phyloP scores from a whole-genome alignment of 2,113 vertebrate species.

The Seriola rivoliana region DNA sequence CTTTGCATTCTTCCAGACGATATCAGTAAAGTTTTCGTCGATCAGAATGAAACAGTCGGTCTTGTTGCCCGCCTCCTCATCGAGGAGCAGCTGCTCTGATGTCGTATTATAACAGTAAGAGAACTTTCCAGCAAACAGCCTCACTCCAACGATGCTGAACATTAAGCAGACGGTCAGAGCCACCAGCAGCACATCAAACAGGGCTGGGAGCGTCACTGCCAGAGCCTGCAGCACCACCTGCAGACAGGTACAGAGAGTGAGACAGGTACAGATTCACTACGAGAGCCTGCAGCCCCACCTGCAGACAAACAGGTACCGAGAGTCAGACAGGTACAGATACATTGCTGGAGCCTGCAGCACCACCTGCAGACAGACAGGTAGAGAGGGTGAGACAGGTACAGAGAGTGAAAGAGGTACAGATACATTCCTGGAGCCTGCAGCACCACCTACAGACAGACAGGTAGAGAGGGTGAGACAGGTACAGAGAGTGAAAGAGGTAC shows the following conservation, averaged over 20 bases:
- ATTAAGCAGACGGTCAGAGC: conserved; percentile 92
- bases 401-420: conserved; percentile 46
- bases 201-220: conserved; percentile 86
- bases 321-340: conserved; percentile 44
- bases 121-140: conserved; percentile 92
- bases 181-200: conserved; percentile 90
- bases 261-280: conserved; percentile 46
- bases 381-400: too few species aligned
- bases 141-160: conserved; percentile 93
- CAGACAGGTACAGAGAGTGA: background rate
- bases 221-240: conserved; percentile 92
- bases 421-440: too few species aligned
- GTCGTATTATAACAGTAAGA: conserved; percentile 90
- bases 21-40: background rate
- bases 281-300: conserved; percentile 89
- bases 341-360: conserved; percentile 81
- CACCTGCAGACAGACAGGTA: conserved; percentile 80
- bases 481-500: too few species aligned
- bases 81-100: conserved; percentile 55
- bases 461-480: background rate
- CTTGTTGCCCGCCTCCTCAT: conserved; percentile 84
- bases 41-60: conserved; percentile 82
- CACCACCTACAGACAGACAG: background rate
- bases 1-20: conserved; percentile 88
- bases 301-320: background rate